Evolutionary conservation across 1,140 invertebrate species (phyloP), one percentile per base, ranked within the genome.

Genomic region (Coboldia fuscipes): DNA sequence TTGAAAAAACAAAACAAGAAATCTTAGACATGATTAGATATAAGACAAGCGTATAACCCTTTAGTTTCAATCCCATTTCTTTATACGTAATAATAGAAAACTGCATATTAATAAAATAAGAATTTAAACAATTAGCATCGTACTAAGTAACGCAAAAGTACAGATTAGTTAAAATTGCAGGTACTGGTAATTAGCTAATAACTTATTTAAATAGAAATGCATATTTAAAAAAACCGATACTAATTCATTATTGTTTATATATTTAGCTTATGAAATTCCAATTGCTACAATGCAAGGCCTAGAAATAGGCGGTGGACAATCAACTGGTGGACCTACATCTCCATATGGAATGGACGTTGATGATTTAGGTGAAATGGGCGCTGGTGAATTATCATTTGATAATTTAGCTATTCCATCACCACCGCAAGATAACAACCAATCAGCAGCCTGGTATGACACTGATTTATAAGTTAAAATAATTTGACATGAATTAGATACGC

Each of bases 261-360:
- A 2, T 14, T 12, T 13, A 27, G 21, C 7, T 12, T 22, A 85
- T 85, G 84, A 67, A 90, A 88, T 90, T 71, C 88, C 85, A 70
- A 80, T 90, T 79, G 83, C 89, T 63, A 84, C 81, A 37, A 86
- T 93, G 82, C 83, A 90, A 69, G 84, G 84, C 40, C 63, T 93
- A 45, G 85, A 92, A 50, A 78, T 92, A 49, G 82, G 80, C 45
- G 58, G 58, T 40, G 63, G 65, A 35, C 70, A 69, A 41, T 71
- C 70, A 30, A 76, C 77, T 50, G 72, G 71, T 36, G 68, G 68
- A 40, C 52, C 52, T 38, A 55, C 51, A 42, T 55, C 52, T 35
- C 52, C 52, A 37, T 68, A 66, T 45, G 62, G 62, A 26, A 76
- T 89, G 66, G 83, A 88, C 58, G 82, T 88, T 73, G 85, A 90